phyloP scores from a whole-genome alignment of 2,888 invertebrate species.

The Chironomus tentans region DNA sequence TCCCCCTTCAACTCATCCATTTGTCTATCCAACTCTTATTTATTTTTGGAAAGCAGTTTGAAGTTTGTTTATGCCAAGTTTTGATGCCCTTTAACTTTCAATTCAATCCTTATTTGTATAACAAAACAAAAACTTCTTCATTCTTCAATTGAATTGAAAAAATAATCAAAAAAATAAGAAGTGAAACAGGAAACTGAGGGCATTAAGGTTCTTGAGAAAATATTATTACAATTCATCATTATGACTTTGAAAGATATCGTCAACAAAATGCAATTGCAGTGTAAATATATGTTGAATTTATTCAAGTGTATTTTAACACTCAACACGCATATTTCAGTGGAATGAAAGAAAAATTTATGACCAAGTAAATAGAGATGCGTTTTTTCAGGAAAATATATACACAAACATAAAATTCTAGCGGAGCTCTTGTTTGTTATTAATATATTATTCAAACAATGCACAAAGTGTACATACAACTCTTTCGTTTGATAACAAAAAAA shows the following conservation, averaged over 20 bases:
- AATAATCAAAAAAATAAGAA: neutral
- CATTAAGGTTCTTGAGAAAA: too few relatives aligned
- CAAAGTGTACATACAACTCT: neutral
- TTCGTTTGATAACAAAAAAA: neutral
- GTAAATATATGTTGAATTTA: neutral
- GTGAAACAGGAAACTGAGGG: too few relatives aligned
- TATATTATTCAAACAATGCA: conserved; percentile 8
- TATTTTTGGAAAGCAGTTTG: too few relatives aligned
- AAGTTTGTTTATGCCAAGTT: too few relatives aligned
- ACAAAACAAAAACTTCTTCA: neutral
- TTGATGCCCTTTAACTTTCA: too few relatives aligned
- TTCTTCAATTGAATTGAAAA: neutral
- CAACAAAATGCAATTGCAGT: neutral
- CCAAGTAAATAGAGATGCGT: neutral
- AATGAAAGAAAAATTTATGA: neutral
- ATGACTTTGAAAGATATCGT: neutral
- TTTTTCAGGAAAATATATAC: neutral
- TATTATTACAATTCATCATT: too few relatives aligned
- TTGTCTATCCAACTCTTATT: too few relatives aligned
- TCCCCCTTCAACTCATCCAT: too few relatives aligned
- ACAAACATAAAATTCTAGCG: neutral
- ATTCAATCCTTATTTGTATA: too few relatives aligned
- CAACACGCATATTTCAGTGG: neutral
- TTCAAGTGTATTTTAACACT: neutral
- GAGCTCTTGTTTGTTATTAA: neutral